These are phyloP conservation scores for Caretta caretta DNA, from an alignment of 2,113 vertebrate genomes.

Conservation along the genomic window DNA sequence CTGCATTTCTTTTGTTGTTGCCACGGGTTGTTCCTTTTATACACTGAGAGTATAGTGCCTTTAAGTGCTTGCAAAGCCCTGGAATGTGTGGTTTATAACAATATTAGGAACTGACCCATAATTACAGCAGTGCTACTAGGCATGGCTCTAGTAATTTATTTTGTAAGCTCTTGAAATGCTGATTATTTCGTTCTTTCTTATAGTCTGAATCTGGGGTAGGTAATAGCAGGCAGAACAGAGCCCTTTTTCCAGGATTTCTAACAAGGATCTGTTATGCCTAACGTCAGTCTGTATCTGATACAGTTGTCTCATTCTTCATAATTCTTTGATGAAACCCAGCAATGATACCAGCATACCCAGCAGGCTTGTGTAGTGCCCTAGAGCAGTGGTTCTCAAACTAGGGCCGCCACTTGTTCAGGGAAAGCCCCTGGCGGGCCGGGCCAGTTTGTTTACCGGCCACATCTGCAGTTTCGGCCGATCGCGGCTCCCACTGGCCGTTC, in stretches of 20 bases:
- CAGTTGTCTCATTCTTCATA: neutral
- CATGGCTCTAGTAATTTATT: slow-evolving; percentile 19
- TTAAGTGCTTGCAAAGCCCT: neutral
- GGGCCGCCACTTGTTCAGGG: too few species aligned
- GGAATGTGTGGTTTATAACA: slow-evolving; percentile 48
- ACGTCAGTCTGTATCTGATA: neutral
- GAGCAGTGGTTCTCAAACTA: neutral
- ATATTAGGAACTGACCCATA: slow-evolving; percentile 50
- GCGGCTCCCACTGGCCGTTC: too few species aligned
- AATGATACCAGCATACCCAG: neutral
- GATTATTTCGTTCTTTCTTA: slow-evolving; percentile 61
- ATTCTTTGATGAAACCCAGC: slow-evolving; percentile 7
- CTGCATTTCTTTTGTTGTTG: slow-evolving; percentile 51
- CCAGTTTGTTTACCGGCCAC: too few species aligned
- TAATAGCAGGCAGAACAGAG: slow-evolving; percentile 37
- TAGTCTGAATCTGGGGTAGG: slow-evolving; percentile 37
- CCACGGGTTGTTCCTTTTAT: slow-evolving; percentile 27
- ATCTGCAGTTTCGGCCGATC: too few species aligned
- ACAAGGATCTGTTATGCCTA: slow-evolving; percentile 47
- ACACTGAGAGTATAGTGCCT: slow-evolving; percentile 25
- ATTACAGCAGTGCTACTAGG: slow-evolving; percentile 55
- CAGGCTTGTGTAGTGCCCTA: neutral
- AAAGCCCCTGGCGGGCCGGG: too few species aligned
- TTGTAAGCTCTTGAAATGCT: slow-evolving; percentile 64
- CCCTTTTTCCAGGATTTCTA: slow-evolving; percentile 25